Evolutionary conservation across 2,797 vertebrate genomes (phyloP).

Genomic region (Serranus cabrilla): DNA sequence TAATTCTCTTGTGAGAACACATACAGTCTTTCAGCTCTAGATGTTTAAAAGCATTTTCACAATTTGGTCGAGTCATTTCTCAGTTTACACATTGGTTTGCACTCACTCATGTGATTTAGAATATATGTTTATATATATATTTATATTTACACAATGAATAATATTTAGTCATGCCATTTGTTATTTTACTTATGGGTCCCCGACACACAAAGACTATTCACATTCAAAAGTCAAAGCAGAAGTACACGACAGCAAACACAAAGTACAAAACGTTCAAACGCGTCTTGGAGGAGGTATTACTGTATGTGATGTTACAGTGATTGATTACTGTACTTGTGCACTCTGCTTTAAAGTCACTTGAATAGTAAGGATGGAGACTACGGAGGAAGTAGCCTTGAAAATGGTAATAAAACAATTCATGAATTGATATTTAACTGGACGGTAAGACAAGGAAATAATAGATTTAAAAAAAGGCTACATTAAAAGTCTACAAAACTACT

Average conservation of each 20-base stretch:
- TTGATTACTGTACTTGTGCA: constrained; percentile 31
- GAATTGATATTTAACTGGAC: constrained; percentile 8
- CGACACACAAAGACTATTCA: constrained; percentile 48
- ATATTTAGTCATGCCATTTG: constrained; percentile 56
- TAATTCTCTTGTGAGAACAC: constrained; percentile 39
- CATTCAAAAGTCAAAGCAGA: constrained; percentile 62
- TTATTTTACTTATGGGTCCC: constrained; percentile 43
- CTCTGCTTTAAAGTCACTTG: constrained; percentile 51
- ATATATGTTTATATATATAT: constrained; percentile 6
- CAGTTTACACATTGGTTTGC: constrained; percentile 25
- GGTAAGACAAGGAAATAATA: background rate
- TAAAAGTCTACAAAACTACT: background rate
- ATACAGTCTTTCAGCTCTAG: constrained; percentile 36
- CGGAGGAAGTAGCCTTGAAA: constrained; percentile 32
- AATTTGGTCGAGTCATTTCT: constrained; percentile 29
- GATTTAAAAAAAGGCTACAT: background rate
- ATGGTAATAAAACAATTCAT: constrained; percentile 10
- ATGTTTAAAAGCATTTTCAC: constrained; percentile 40
- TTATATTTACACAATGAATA: constrained; percentile 61
- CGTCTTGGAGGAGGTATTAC: constrained; percentile 33
- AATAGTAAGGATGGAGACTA: constrained; percentile 23
- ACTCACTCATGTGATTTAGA: constrained; percentile 30
- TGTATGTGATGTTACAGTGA: constrained; percentile 27
- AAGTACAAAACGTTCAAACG: constrained; percentile 42
- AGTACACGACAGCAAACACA: constrained; percentile 48